These are phyloP conservation scores for Tenthredo notha DNA, from an alignment of 2,888 invertebrate species.

Conservation along the genomic window DNA sequence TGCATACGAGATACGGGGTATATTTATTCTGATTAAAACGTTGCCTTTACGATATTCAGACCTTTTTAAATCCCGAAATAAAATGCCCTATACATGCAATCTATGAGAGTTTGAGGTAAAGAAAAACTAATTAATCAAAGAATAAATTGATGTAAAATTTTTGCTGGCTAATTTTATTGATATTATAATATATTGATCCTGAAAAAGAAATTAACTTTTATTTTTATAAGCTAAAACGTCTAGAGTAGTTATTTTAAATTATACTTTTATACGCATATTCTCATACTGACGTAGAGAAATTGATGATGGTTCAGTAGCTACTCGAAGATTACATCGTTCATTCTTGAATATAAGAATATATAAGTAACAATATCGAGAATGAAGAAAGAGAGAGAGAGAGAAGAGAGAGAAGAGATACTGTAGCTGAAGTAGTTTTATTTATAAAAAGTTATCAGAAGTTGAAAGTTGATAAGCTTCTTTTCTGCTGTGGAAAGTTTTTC, in stretches of 20 bases:
- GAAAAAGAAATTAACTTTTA: not conserved
- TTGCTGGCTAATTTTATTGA: not conserved
- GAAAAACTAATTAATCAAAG: not conserved
- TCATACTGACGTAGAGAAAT: slow-evolving; percentile 12
- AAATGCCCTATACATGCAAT: not conserved
- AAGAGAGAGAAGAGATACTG: not conserved
- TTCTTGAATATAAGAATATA: slow-evolving; percentile 3
- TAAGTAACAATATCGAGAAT: not conserved
- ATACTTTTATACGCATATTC: not conserved
- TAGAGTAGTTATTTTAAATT: slow-evolving; percentile 6
- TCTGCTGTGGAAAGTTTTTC: slow-evolving; percentile 27
- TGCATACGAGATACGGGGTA: slow-evolving; percentile 44
- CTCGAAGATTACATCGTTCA: slow-evolving; percentile 34
- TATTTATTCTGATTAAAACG: slow-evolving; percentile 59
- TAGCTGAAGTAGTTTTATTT: slow-evolving; percentile 24
- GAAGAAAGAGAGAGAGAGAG: not conserved
- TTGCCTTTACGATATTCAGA: not conserved
- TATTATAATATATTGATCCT: not conserved
- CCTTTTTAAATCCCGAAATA: not conserved
- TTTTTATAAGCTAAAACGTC: not conserved
- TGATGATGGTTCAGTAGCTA: slow-evolving; percentile 20
- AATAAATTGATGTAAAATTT: not conserved
- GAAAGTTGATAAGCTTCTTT: slow-evolving; percentile 46
- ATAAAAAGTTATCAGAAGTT: slow-evolving; percentile 42
- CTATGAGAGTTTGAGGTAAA: not conserved